phyloP scores from a whole-genome alignment of 2,888 invertebrate genomes.

The Orthosia cruda region DNA sequence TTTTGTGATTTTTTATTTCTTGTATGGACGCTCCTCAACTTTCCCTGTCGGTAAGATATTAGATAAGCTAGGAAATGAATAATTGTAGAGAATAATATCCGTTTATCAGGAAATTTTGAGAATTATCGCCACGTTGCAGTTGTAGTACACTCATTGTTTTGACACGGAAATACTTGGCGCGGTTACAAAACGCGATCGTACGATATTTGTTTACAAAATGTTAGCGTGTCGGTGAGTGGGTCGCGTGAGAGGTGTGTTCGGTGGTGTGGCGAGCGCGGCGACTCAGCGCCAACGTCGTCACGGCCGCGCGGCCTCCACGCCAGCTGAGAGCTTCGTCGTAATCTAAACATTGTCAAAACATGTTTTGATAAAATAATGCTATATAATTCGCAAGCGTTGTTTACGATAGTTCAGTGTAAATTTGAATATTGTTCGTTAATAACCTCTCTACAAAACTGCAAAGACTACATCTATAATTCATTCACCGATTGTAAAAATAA shows the following conservation, averaged over 20 bases:
- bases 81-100: background rate
- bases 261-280: constrained; percentile 45
- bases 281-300: constrained; percentile 52
- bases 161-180: constrained; percentile 73
- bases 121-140: constrained; percentile 1
- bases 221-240: constrained; percentile 70
- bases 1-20: too few species aligned
- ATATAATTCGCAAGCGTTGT: constrained; percentile 72
- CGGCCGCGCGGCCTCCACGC: background rate
- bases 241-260: constrained; percentile 75
- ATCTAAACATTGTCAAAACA: constrained; percentile 72
- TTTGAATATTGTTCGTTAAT: constrained; percentile 6
- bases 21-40: too few species aligned
- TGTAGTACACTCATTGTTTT: constrained; percentile 45
- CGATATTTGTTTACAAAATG: constrained; percentile 84
- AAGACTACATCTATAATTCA: background rate
- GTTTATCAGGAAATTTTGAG: background rate
- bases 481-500: background rate
- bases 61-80: background rate
- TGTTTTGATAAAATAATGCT: constrained; percentile 78
- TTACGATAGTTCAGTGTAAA: constrained; percentile 41
- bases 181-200: constrained; percentile 80
- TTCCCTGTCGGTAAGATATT: background rate
- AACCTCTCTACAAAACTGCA: background rate
- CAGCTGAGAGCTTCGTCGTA: constrained; percentile 37